These are phyloP conservation scores for Semotilus atromaculatus DNA, from an alignment of 2,797 vertebrate genomes.

Conservation along the genomic window DNA sequence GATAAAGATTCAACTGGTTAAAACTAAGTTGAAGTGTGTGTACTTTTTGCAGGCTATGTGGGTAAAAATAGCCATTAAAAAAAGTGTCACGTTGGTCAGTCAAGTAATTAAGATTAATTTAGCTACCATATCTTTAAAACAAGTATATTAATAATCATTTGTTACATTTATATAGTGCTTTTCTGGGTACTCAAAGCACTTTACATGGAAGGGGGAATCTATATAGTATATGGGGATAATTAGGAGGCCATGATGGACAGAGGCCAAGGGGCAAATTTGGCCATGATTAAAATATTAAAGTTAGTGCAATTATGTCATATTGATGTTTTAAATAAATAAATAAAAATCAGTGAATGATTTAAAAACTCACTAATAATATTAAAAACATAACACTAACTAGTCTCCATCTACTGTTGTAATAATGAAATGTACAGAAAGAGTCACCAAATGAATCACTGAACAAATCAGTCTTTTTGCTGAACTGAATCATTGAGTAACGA, in stretches of 20 bases:
- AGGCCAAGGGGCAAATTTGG: too few relatives aligned
- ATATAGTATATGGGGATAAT: too few relatives aligned
- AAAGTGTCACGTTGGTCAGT: neutral
- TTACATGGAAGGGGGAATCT: too few relatives aligned
- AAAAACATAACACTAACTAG: neutral
- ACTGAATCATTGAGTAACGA: neutral
- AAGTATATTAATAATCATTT: too few relatives aligned
- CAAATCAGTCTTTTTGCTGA: neutral
- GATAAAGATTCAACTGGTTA: neutral
- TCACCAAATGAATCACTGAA: neutral
- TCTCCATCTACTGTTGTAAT: neutral
- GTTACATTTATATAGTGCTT: too few relatives aligned
- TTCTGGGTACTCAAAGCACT: too few relatives aligned
- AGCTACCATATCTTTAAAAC: neutral
- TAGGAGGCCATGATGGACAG: too few relatives aligned
- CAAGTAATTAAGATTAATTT: neutral
- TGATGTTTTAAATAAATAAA: neutral
- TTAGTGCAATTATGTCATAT: neutral
- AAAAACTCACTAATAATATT: neutral
- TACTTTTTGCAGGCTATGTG: neutral
- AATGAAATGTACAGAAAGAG: neutral
- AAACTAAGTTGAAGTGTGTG: neutral
- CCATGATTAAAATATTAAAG: too few relatives aligned
- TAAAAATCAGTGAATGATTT: neutral
- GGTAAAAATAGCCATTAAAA: neutral